Percentiles rank a stretch among this genome's conserved stretches.
Evolutionary conservation across 2,113 vertebrate species (phyloP).

Genomic region (Halichoeres trimaculatus): DNA sequence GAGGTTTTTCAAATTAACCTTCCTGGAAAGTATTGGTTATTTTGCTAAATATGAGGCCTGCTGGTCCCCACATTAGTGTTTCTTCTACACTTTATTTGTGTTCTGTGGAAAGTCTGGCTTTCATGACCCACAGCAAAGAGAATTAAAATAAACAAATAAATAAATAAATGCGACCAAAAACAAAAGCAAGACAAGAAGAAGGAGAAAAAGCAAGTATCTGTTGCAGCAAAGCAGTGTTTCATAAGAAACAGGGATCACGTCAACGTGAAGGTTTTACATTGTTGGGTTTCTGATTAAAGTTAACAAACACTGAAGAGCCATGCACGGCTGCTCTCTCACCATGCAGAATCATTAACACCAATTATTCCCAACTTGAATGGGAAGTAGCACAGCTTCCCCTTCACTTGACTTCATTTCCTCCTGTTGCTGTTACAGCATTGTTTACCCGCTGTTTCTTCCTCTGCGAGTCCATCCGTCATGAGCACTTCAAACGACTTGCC

Average conservation of each 20-base stretch:
- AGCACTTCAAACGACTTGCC: slow-evolving; percentile 64
- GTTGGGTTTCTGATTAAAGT: slow-evolving; percentile 53
- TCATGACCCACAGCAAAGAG: slow-evolving; percentile 52
- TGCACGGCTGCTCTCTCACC: slow-evolving; percentile 67
- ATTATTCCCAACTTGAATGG: slow-evolving; percentile 75
- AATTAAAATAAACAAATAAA: slow-evolving; percentile 10
- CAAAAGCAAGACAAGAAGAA: slow-evolving; percentile 1
- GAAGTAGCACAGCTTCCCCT: slow-evolving; percentile 81
- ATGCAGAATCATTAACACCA: slow-evolving; percentile 75
- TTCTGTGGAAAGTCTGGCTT: slow-evolving; percentile 54
- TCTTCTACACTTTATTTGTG: slow-evolving; percentile 53
- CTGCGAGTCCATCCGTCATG: slow-evolving; percentile 56
- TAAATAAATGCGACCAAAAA: not conserved
- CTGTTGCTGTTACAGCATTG: slow-evolving; percentile 75
- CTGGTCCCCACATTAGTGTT: slow-evolving; percentile 53
- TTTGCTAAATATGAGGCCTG: slow-evolving; percentile 61
- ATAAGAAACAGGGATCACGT: slow-evolving; percentile 32
- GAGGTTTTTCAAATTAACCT: slow-evolving; percentile 65
- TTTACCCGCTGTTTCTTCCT: slow-evolving; percentile 82
- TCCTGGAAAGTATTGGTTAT: slow-evolving; percentile 66
- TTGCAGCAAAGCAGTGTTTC: slow-evolving; percentile 28
- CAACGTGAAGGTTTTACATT: slow-evolving; percentile 58
- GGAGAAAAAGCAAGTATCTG: slow-evolving; percentile 8
- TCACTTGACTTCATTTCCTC: slow-evolving; percentile 83
- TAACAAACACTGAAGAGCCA: slow-evolving; percentile 59